Evolutionary conservation across 2,888 invertebrate species (phyloP).

Genomic region (Tipula vernalis): DNA sequence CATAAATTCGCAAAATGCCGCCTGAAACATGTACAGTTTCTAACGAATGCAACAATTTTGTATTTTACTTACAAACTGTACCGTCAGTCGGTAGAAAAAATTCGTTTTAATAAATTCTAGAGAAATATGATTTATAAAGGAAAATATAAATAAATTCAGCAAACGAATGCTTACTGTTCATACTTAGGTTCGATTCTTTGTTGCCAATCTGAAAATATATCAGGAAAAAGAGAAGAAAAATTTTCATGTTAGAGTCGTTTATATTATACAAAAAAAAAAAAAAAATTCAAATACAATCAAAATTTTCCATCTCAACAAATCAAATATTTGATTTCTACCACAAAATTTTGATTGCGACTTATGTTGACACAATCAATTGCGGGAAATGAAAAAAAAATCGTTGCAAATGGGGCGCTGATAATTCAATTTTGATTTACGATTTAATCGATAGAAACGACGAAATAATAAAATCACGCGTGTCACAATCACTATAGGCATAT

Average conservation of each 20-base stretch:
- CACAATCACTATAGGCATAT: neutral
- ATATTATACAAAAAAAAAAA: neutral
- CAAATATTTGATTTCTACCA: neutral
- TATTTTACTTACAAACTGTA: neutral
- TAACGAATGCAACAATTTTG: neutral
- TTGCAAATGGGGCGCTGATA: neutral
- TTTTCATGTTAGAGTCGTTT: neutral
- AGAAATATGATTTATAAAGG: neutral
- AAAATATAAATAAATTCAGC: conserved; percentile 11
- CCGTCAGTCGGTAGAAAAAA: neutral
- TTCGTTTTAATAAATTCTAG: neutral
- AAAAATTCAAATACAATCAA: conserved; percentile 6
- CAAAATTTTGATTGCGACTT: neutral
- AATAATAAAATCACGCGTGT: neutral
- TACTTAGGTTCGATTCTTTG: conserved; percentile 14
- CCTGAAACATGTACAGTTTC: neutral
- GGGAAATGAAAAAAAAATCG: neutral
- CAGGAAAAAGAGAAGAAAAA: neutral
- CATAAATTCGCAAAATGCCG: neutral
- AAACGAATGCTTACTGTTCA: conserved; percentile 13
- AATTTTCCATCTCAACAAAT: conserved; percentile 8
- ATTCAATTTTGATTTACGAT: neutral
- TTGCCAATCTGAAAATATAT: conserved; percentile 13
- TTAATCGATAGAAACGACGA: neutral
- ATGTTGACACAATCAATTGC: neutral